A percentile compares a stretch with the other conserved stretches of the same genome.
phyloP scores from a whole-genome alignment of 1,140 invertebrate species.

The Pentalonia nigronervosa region DNA sequence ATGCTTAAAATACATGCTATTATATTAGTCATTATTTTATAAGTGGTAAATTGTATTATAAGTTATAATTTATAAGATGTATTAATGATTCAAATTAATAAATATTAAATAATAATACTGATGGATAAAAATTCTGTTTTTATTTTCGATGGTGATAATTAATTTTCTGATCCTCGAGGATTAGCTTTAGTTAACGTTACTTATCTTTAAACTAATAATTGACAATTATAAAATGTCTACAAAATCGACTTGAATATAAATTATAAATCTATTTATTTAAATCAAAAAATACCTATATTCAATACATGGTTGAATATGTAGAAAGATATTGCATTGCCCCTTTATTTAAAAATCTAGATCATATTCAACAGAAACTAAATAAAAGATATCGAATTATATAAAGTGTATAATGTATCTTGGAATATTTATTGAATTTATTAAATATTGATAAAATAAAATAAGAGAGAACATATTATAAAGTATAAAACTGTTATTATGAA shows the following conservation, averaged over 20 bases:
- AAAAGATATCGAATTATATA: neutral
- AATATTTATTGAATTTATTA: neutral
- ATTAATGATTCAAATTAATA: neutral
- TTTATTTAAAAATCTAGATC: no score
- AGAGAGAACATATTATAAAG: neutral
- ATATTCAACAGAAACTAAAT: neutral
- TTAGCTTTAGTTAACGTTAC: neutral
- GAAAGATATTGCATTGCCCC: no score
- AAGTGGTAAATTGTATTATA: neutral
- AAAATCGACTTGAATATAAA: no score
- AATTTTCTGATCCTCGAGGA: neutral
- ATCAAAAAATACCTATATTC: no score
- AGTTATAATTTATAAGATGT: neutral
- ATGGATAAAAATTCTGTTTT: neutral
- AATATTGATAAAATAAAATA: conserved; percentile 9
- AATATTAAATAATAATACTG: neutral
- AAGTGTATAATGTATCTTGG: neutral
- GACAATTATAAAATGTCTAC: neutral
- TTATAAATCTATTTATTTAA: no score
- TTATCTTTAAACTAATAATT: neutral
- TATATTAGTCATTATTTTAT: neutral
- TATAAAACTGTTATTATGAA: neutral
- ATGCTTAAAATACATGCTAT: neutral
- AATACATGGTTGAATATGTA: no score
- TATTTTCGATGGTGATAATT: neutral